Conservation (phyloP, 1,140 invertebrate species). For the Catajapyx aquilonaris region DNA sequence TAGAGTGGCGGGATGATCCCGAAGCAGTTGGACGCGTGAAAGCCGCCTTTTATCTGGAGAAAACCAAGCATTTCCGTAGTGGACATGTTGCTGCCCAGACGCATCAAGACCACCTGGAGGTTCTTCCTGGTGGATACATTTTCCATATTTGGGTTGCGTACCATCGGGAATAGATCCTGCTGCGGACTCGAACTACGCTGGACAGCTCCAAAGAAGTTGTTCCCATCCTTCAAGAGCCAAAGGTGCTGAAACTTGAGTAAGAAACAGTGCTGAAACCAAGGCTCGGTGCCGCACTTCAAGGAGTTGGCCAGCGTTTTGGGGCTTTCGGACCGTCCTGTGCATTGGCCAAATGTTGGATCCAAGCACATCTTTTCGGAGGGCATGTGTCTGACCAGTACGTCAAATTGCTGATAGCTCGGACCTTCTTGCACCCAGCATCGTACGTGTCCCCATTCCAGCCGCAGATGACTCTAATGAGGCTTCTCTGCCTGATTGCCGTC, state of each 20-base stretch:
- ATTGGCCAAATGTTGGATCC: constrained; percentile 71
- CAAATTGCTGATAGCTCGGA: constrained; percentile 56
- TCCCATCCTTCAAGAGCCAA: no score
- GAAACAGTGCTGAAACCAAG: no score
- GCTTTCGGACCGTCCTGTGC: constrained; percentile 50
- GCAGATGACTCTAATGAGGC: constrained; percentile 49
- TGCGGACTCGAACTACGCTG: no score
- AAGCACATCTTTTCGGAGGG: constrained; percentile 53
- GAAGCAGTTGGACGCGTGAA: constrained; percentile 58
- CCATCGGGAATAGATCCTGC: constrained; percentile 9
- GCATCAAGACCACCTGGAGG: no score
- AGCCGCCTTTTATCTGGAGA: constrained; percentile 65
- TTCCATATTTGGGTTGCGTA: constrained; percentile 11
- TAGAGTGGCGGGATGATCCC: constrained; percentile 69
- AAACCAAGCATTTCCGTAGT: no score
- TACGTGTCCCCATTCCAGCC: constrained; percentile 35
- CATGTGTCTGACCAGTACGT: constrained; percentile 46
- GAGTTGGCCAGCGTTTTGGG: constrained; percentile 10
- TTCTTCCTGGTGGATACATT: no score
- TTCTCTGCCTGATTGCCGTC: constrained; percentile 42
- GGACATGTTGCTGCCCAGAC: no score
- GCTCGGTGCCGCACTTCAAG: no score
- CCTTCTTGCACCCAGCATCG: constrained; percentile 41
- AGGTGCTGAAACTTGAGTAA: no score
- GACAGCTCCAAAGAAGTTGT: no score